Conservation (phyloP, 2,888 invertebrate genomes). For the Spisula subtruncata region DNA sequence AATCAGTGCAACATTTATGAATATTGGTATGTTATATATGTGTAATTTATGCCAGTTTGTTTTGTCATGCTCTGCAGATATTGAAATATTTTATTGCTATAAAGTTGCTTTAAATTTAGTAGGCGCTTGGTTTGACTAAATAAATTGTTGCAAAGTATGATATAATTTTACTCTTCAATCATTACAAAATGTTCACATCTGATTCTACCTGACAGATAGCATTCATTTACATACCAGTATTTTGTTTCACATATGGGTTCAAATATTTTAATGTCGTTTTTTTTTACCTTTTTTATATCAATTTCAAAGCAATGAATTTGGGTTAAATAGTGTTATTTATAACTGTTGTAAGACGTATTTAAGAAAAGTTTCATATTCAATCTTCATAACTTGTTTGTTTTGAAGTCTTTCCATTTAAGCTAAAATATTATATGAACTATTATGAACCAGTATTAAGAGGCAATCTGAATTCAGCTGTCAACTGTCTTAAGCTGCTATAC, state of each 20-base stretch:
- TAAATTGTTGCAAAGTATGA: not conserved
- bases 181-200: not conserved
- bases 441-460: no score
- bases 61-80: not conserved
- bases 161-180: not conserved
- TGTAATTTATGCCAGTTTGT: no score
- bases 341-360: not conserved
- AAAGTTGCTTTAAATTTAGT: no score
- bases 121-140: not conserved
- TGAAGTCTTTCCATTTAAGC: no score
- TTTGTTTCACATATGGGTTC: no score
- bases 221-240: no score
- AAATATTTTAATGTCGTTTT: not conserved
- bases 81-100: not conserved
- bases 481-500: no score
- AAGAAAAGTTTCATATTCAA: not conserved
- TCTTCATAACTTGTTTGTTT: not conserved
- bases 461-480: no score
- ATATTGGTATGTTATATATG: no score
- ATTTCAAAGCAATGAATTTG: not conserved
- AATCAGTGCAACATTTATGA: no score
- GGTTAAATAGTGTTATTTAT: not conserved
- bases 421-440: no score
- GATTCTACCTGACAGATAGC: no score
- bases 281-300: not conserved